A percentile compares a stretch with the other conserved stretches of the same genome.
Evolutionary conservation across 2,797 vertebrate species (phyloP).

Genomic region (Pseudotriccus pelzelni): DNA sequence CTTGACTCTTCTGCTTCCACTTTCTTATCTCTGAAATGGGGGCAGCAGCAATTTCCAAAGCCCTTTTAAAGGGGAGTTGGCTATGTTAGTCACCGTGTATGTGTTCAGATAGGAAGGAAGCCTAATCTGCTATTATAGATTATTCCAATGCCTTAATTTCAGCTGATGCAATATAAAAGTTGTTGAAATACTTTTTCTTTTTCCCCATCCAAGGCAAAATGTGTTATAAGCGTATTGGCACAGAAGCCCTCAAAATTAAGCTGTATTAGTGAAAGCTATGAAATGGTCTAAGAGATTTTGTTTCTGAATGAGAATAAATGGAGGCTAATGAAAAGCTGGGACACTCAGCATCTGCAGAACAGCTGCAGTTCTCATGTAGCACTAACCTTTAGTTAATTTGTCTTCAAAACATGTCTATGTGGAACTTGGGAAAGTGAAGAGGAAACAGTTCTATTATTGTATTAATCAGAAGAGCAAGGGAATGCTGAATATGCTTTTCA

Average conservation of each 20-base stretch:
- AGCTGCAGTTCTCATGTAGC: constrained; percentile 50
- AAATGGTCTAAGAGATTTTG: not conserved
- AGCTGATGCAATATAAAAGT: constrained; percentile 4
- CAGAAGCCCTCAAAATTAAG: not conserved
- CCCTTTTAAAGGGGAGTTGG: constrained; percentile 28
- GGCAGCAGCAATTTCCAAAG: constrained; percentile 32
- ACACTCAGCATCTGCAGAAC: constrained; percentile 39
- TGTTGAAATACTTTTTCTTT: not conserved
- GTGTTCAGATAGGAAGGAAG: constrained; percentile 52
- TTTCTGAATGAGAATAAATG: not conserved
- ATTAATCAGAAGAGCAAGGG: constrained; percentile 35
- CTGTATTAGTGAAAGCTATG: not conserved
- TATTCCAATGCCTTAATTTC: constrained; percentile 18
- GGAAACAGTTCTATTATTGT: constrained; percentile 33
- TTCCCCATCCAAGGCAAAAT: not conserved
- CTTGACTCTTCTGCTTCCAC: constrained; percentile 49
- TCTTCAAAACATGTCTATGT: constrained; percentile 54
- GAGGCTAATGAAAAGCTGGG: not conserved
- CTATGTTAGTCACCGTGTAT: constrained; percentile 20
- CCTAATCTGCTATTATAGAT: constrained; percentile 31
- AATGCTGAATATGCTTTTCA: constrained; percentile 42
- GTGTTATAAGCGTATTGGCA: not conserved
- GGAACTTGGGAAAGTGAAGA: constrained; percentile 52
- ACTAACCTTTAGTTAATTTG: constrained; percentile 57
- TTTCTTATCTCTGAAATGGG: constrained; percentile 60